These are phyloP conservation scores for Ceratina australensis DNA, from an alignment of 1,140 invertebrate species.

Conservation along the genomic window DNA sequence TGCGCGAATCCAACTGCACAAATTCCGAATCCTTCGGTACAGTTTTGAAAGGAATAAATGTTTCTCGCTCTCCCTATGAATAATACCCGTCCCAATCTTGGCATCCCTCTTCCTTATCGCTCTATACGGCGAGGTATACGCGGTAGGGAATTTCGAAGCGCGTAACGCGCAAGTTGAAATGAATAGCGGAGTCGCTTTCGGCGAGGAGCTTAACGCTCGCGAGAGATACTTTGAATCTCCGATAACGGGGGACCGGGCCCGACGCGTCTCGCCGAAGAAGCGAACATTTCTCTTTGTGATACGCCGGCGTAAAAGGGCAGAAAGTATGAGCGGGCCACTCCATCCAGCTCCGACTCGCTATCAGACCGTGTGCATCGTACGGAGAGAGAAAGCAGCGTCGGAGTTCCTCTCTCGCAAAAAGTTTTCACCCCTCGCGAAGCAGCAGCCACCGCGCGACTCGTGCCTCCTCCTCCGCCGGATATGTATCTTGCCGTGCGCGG, in stretches of 20 bases:
- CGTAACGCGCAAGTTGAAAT: neutral
- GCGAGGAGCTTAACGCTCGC: conserved; percentile 10
- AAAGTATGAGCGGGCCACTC: conserved; percentile 42
- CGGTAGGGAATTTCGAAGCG: neutral
- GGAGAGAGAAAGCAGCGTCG: too few species aligned
- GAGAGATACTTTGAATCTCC: conserved; percentile 7
- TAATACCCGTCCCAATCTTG: too few species aligned
- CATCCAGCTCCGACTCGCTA: conserved; percentile 40
- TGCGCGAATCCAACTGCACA: too few species aligned
- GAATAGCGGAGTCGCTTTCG: conserved; percentile 3
- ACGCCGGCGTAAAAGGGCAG: conserved; percentile 35
- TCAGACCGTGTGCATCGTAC: conserved; percentile 44
- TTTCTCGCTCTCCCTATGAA: too few species aligned
- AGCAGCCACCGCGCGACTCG: neutral
- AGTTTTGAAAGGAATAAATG: too few species aligned
- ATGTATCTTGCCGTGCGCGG: conserved; percentile 21
- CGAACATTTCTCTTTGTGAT: conserved; percentile 37
- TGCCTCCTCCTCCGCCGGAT: neutral
- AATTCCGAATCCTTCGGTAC: too few species aligned
- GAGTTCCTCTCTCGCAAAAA: conserved; percentile 34
- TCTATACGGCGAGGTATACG: too few species aligned
- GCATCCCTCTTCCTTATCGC: too few species aligned
- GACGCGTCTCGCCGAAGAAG: conserved; percentile 5
- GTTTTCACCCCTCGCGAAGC: conserved; percentile 30
- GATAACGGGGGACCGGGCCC: conserved; percentile 3